Conservation (phyloP, 2,797 vertebrate species). For the Coracias cyanogaster region DNA sequence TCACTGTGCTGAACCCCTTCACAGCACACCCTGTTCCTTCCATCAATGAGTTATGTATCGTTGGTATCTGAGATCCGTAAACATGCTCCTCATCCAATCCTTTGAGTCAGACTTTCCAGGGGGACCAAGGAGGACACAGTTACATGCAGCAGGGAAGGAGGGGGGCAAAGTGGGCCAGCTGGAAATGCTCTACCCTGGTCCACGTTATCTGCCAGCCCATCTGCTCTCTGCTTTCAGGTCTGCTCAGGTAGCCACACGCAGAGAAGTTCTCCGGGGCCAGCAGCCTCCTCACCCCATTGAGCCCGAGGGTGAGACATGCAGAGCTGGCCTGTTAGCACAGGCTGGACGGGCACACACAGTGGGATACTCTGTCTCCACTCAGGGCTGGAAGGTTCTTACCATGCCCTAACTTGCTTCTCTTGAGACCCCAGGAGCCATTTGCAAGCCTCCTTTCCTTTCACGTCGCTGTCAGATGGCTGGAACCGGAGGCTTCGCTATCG, state of each 20-base stretch:
- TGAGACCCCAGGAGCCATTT: neutral
- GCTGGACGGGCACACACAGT: rapidly evolving
- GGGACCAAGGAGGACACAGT: neutral
- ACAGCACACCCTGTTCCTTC: neutral
- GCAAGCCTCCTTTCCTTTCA: neutral
- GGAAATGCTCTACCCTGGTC: neutral
- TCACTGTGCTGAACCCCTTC: neutral
- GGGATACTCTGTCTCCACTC: neutral
- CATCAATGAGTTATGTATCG: neutral
- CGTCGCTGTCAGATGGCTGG: rapidly evolving
- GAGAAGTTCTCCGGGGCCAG: neutral
- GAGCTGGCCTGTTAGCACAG: neutral
- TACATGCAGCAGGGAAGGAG: neutral
- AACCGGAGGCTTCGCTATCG: neutral
- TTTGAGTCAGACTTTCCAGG: neutral
- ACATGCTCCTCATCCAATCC: rapidly evolving
- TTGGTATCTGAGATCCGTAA: neutral
- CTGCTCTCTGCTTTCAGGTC: neutral
- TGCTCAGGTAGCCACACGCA: rapidly evolving
- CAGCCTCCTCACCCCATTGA: rapidly evolving
- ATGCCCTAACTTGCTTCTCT: neutral
- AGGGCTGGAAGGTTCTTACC: neutral
- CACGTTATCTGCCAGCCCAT: rapidly evolving
- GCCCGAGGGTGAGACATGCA: neutral
- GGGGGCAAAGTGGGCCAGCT: neutral